phyloP scores from a whole-genome alignment of 92 coral and sea anemone genomes.

The Epizoanthus ramosus region DNA sequence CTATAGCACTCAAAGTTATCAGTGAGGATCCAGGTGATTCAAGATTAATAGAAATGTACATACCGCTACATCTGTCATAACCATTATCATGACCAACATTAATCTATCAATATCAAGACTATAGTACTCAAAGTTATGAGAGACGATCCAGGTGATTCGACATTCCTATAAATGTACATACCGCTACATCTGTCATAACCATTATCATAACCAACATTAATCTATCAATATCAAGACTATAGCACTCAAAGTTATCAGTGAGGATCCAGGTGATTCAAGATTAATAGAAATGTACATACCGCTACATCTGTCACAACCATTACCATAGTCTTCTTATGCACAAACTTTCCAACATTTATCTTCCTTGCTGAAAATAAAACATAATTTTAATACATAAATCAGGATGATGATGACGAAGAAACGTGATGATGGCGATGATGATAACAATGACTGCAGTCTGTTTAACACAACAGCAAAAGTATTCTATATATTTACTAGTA shows the following conservation, averaged over 20 bases:
- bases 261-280: background rate
- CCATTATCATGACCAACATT: too few species aligned
- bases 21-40: background rate
- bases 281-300: constrained; percentile 50
- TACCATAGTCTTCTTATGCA: constrained; percentile 94
- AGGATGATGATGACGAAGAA: too few species aligned
- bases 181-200: too few species aligned
- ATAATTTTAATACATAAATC: background rate
- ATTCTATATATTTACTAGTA: background rate
- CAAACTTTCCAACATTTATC: constrained; percentile 93
- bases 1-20: too few species aligned
- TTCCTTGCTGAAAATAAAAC: constrained; percentile 73
- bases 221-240: too few species aligned
- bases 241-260: too few species aligned
- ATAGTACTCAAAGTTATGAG: too few species aligned
- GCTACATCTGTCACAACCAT: constrained; percentile 98
- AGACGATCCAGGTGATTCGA: too few species aligned
- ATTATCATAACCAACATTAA: too few species aligned
- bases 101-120: too few species aligned
- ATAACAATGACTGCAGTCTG: background rate
- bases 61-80: too few species aligned
- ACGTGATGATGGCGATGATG: background rate
- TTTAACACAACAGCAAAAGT: background rate
- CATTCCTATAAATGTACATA: too few species aligned
- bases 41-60: constrained; percentile 9